Base-by-base conservation (phyloP, 2,888 invertebrate species). In the Poecilobothrus nobilitatus region DNA sequence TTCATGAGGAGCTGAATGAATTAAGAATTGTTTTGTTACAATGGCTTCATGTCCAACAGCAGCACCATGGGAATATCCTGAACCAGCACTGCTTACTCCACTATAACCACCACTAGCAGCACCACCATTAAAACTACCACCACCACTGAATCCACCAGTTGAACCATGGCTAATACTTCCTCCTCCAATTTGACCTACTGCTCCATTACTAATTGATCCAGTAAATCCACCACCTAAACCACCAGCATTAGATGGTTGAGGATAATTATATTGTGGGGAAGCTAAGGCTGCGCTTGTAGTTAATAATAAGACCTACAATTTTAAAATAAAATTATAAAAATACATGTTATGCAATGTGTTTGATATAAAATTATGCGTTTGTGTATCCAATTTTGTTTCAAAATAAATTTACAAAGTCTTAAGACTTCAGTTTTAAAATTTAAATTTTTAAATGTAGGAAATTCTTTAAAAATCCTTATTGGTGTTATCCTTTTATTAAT, bases 1-100 rank as follows among this genome's bases (percentile, higher is more conserved):
- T 68, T 75, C 77, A 71, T 82, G 81, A 70, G 79, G 78, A 62
- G 81, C 81, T 53, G 77, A 74, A 74, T 76, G 79, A 63, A 76
- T 74, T 70, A 76, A 80, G 74, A 77, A 80, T 71, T 81, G 78
- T 73, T 81, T 81, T 67, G 76, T 75, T n/a, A 76, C 72, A 68
- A 73, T 76, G 76, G 71, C 75, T 77, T 70, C 76, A 37, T 67
- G 63, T 15, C 76, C 63, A 73, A 75, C 37, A 15, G 33, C 34
- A 20, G 15, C 37, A 33, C 64, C 33, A 15, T 12, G 22, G 15
- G 5, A 12, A 27, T 27, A 2, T 21, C 12, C 33, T 27, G 1
- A 27, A 33, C 64, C 64, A 4, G 12, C 27, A 63, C 27, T 22
- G 15, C 15, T 18, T 18, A 15, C 61, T 7, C 9, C 61, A 5